Conservation (phyloP, 2,888 invertebrate genomes). For the Melanophora roralis region DNA sequence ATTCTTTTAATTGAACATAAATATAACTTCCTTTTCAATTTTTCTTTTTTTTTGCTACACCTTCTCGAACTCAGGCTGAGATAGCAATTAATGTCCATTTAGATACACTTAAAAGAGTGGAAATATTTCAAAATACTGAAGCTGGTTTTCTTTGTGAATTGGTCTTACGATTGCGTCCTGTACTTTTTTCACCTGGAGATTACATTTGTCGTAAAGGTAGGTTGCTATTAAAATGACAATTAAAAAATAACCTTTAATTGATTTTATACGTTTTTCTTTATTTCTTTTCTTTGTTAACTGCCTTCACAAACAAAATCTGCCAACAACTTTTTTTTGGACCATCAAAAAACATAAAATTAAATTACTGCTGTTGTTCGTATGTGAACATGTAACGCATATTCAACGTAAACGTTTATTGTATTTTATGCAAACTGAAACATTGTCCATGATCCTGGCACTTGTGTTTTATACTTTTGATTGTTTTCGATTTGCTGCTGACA, state of each 20-base stretch:
- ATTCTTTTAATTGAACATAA: neutral
- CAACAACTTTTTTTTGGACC: no score
- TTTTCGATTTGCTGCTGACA: conserved; percentile 43
- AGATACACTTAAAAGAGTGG: conserved; percentile 97
- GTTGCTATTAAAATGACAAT: conserved; percentile 21
- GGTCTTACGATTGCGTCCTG: conserved; percentile 94
- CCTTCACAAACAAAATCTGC: neutral
- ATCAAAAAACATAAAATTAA: conserved; percentile 40
- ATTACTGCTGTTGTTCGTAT: neutral
- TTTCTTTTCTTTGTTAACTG: neutral
- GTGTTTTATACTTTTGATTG: conserved; percentile 16
- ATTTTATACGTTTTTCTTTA: conserved; percentile 41
- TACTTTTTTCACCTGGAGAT: conserved; percentile 98
- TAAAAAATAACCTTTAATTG: conserved; percentile 29
- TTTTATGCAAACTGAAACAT: neutral
- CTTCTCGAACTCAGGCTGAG: conserved; percentile 82
- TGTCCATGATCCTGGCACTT: neutral
- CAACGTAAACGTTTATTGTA: neutral
- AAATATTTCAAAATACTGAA: conserved; percentile 99
- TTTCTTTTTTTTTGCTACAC: neutral
- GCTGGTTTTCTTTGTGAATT: conserved; percentile 99
- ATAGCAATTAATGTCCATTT: conserved; percentile 99
- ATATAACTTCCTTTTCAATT: neutral
- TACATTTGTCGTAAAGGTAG: conserved; percentile 99
- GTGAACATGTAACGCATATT: neutral